Percentiles rank a stretch among this genome's conserved stretches.
These are phyloP conservation scores for Lacanobia oleracea DNA, from an alignment of 2,888 invertebrate genomes.

Conservation along the genomic window DNA sequence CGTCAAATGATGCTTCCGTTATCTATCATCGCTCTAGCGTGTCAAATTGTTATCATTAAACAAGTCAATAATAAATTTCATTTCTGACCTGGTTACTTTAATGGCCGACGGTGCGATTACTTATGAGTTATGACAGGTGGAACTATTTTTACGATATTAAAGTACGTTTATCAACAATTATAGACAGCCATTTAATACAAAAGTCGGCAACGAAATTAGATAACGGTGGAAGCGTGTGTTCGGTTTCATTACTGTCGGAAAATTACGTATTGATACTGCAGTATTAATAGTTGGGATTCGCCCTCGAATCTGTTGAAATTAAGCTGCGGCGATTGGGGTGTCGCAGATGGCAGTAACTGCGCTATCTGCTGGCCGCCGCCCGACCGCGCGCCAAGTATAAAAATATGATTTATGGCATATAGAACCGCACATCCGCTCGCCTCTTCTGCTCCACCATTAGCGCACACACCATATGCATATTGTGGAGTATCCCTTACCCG, in stretches of 20 bases:
- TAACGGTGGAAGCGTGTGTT: conserved; percentile 53
- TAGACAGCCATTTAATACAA: conserved; percentile 44
- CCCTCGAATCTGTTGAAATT: conserved; percentile 86
- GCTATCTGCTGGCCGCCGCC: conserved; percentile 71
- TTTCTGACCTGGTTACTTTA: conserved; percentile 65
- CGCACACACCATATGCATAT: conserved; percentile 75
- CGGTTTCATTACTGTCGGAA: conserved; percentile 64
- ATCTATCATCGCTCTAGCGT: conserved; percentile 85
- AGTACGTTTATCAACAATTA: conserved; percentile 53
- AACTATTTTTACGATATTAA: conserved; percentile 58
- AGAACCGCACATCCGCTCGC: conserved; percentile 78
- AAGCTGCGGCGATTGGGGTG: conserved; percentile 86
- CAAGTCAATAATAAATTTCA: conserved; percentile 77
- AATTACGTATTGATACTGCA: conserved; percentile 77
- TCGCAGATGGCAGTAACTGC: conserved; percentile 88
- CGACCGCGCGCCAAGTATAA: conserved; percentile 84
- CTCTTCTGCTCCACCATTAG: conserved; percentile 76
- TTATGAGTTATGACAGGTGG: conserved; percentile 59
- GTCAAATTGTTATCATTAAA: conserved; percentile 85
- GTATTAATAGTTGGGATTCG: conserved; percentile 84
- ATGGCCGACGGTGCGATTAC: conserved; percentile 59
- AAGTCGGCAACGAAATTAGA: conserved; percentile 42
- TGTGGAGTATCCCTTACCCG: conserved; percentile 69
- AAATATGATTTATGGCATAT: conserved; percentile 86
- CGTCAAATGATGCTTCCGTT: conserved; percentile 85